Evolutionary conservation across 2,888 invertebrate species (phyloP).

Genomic region (Drosophila ustulata): DNA sequence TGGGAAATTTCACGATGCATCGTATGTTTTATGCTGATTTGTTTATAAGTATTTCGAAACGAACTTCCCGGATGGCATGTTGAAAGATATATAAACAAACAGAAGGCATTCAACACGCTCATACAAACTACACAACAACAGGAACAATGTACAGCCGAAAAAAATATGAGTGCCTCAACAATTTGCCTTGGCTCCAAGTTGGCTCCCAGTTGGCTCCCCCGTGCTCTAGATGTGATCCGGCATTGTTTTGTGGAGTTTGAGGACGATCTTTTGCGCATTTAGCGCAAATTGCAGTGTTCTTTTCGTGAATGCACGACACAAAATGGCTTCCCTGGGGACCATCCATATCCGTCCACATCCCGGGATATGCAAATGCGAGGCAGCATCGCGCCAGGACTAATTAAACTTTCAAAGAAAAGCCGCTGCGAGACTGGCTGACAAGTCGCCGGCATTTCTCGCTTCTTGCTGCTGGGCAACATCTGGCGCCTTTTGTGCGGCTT

Average conservation of each 20-base stretch:
- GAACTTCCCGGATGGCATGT: conserved; percentile 83
- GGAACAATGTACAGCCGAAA: conserved; percentile 32
- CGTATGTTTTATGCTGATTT: conserved; percentile 78
- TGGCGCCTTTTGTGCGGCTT: conserved; percentile 73
- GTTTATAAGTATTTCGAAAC: conserved; percentile 77
- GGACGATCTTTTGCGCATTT: conserved; percentile 64
- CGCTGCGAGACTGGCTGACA: conserved; percentile 56
- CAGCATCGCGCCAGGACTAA: conserved; percentile 63
- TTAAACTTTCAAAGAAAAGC: conserved; percentile 75
- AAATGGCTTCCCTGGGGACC: conserved; percentile 64
- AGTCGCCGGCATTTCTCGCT: conserved; percentile 10
- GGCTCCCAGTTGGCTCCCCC: conserved; percentile 48
- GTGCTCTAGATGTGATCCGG: background rate
- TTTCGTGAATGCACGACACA: conserved; percentile 39
- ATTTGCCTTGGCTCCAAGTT: conserved; percentile 43
- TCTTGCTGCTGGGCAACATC: conserved; percentile 63
- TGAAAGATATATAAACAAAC: conserved; percentile 81
- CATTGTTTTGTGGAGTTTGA: conserved; percentile 36
- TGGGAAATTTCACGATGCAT: conserved; percentile 48
- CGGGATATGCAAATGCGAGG: conserved; percentile 71
- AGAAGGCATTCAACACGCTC: conserved; percentile 66
- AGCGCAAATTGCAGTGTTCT: conserved; percentile 73
- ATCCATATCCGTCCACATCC: conserved; percentile 6
- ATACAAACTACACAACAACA: conserved; percentile 35
- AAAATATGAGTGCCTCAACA: conserved; percentile 49